Conservation (phyloP, 2,797 vertebrate species). For the Aeoliscus strigatus region DNA sequence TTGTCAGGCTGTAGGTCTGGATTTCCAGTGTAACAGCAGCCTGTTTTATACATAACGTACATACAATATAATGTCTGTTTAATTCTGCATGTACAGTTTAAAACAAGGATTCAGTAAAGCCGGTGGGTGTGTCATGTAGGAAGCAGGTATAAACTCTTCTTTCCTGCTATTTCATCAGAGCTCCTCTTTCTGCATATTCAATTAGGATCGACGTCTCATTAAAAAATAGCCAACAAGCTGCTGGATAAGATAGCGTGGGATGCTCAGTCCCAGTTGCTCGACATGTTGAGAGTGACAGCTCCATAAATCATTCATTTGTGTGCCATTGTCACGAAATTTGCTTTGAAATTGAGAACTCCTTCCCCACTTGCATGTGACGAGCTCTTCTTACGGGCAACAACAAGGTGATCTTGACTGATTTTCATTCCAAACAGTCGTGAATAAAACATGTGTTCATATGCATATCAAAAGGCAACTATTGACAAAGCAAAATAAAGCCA, state of each 20-base stretch:
- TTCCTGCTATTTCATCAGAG: too few relatives aligned
- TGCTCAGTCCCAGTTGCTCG: constrained; percentile 23
- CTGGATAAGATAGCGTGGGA: constrained; percentile 28
- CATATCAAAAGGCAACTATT: constrained; percentile 69
- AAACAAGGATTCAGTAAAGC: too few relatives aligned
- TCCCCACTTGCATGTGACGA: constrained; percentile 15
- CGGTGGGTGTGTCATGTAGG: too few relatives aligned
- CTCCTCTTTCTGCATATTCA: constrained; percentile 50
- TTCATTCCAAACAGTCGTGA: constrained; percentile 57
- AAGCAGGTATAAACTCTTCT: too few relatives aligned
- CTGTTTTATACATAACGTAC: too few relatives aligned
- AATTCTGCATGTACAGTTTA: too few relatives aligned
- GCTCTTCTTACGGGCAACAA: constrained; percentile 36
- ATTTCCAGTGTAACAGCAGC: too few relatives aligned
- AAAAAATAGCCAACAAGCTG: constrained; percentile 37
- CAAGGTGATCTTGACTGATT: constrained; percentile 57
- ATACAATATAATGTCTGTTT: too few relatives aligned
- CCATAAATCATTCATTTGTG: constrained; percentile 60
- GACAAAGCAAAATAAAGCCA: constrained; percentile 70
- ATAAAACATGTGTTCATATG: constrained; percentile 78
- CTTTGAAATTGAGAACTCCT: constrained; percentile 45
- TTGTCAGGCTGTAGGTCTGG: too few relatives aligned
- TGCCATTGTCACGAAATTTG: constrained; percentile 32
- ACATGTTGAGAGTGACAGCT: constrained; percentile 41
- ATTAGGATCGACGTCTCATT: constrained; percentile 54